phyloP scores from a whole-genome alignment of 2,113 vertebrate species.

The Donacobius atricapilla region DNA sequence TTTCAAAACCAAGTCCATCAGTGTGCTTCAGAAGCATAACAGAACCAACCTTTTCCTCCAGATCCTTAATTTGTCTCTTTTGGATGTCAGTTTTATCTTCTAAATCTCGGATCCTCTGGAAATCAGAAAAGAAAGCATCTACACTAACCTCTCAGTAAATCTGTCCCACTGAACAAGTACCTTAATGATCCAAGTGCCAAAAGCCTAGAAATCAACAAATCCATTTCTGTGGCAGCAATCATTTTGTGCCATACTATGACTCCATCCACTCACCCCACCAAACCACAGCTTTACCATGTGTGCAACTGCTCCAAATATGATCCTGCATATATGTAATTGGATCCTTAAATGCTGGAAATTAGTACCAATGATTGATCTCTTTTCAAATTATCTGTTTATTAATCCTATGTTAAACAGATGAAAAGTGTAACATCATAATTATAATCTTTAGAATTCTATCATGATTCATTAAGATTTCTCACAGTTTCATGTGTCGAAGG shows the following conservation, averaged over 20 bases:
- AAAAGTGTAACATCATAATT: background rate
- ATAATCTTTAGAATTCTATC: background rate
- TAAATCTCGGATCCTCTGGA: conserved; percentile 95
- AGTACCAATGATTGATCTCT: background rate
- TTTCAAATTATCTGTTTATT: background rate
- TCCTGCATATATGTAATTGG: background rate
- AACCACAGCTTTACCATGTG: background rate
- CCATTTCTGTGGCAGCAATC: background rate
- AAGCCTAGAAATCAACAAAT: background rate
- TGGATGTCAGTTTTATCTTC: conserved; percentile 99
- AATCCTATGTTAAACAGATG: background rate
- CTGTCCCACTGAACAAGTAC: background rate
- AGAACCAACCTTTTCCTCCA: conserved; percentile 93
- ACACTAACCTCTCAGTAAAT: background rate
- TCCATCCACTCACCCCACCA: background rate
- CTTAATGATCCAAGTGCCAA: background rate
- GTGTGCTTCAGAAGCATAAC: background rate
- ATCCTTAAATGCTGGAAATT: background rate
- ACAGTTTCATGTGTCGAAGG: background rate
- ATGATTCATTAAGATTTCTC: background rate
- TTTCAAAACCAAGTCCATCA: background rate
- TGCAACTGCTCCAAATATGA: background rate
- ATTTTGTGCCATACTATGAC: background rate
- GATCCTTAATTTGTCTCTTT: conserved; percentile 97
- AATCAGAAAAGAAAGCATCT: conserved; percentile 22